phyloP scores from a whole-genome alignment of 2,797 vertebrate genomes.

The Leptatherina wallacei region DNA sequence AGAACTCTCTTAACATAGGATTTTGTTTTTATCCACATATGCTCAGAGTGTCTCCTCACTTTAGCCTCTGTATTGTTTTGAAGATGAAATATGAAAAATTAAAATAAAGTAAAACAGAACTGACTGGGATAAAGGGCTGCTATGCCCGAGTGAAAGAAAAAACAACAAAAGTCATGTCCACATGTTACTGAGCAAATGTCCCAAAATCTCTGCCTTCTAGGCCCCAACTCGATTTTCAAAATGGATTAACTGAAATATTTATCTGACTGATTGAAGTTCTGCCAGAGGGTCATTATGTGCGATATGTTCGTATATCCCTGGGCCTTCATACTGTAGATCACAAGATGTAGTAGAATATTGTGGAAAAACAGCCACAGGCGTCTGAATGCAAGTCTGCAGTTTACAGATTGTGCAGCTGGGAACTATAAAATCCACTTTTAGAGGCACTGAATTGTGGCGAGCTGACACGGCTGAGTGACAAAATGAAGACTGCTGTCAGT shows the following conservation, averaged over 20 bases:
- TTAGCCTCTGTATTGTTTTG: constrained; percentile 14
- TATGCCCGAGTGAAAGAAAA: background rate
- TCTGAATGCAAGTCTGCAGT: background rate
- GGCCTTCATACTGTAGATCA: background rate
- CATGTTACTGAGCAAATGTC: background rate
- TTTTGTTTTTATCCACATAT: constrained; percentile 17
- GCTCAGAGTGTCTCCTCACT: constrained; percentile 10
- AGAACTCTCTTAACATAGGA: constrained; percentile 46
- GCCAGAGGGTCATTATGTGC: constrained; percentile 1
- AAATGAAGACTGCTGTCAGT: constrained; percentile 15
- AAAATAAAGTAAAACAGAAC: background rate
- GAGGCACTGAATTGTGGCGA: background rate
- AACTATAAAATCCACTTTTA: constrained; percentile 3
- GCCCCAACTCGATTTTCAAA: background rate
- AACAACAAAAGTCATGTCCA: background rate
- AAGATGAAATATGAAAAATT: constrained; percentile 2
- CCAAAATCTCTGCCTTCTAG: background rate
- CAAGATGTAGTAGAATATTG: background rate
- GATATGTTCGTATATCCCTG: background rate
- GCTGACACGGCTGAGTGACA: constrained; percentile 15
- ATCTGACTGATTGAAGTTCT: background rate
- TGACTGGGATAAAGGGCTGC: background rate
- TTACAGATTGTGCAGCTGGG: background rate
- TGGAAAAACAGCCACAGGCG: constrained; percentile 8
- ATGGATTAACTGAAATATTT: constrained; percentile 4